phyloP scores from a whole-genome alignment of 2,113 vertebrate genomes.

The Gopherus evgoodei region DNA sequence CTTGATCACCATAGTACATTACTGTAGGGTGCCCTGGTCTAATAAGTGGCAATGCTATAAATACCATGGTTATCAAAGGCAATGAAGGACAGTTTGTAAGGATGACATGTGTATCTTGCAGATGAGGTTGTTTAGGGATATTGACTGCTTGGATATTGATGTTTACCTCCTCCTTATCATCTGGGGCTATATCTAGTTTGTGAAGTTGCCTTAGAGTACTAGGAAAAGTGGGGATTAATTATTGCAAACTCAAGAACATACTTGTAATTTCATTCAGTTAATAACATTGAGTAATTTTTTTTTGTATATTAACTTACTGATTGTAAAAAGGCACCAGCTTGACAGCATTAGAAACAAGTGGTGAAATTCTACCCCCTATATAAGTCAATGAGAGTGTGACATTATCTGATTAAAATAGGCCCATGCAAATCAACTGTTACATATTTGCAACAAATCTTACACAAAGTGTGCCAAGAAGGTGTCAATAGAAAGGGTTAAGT shows the following conservation, averaged over 20 bases:
- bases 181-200: not conserved
- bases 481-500: too few relatives aligned
- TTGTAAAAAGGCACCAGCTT: not conserved
- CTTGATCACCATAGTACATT: not conserved
- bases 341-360: not conserved
- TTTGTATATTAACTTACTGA: not conserved
- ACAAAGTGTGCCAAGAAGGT: too few relatives aligned
- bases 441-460: too few relatives aligned
- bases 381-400: not conserved
- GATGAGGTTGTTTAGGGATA: not conserved
- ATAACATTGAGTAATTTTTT: not conserved
- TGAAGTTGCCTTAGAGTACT: not conserved
- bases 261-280: not conserved
- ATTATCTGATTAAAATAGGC: too few relatives aligned
- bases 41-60: not conserved
- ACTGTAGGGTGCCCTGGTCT: not conserved
- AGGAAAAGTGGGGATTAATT: not conserved
- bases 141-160: not conserved
- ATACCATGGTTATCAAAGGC: not conserved
- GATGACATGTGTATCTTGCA: slow-evolving; percentile 20
- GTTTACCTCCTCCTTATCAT: not conserved
- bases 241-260: not conserved
- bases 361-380: not conserved
- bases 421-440: too few relatives aligned
- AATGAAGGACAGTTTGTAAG: not conserved